A percentile compares a stretch with the other conserved stretches of the same genome.
phyloP scores from a whole-genome alignment of 2,113 vertebrate genomes.

The Echinops telfairi region DNA sequence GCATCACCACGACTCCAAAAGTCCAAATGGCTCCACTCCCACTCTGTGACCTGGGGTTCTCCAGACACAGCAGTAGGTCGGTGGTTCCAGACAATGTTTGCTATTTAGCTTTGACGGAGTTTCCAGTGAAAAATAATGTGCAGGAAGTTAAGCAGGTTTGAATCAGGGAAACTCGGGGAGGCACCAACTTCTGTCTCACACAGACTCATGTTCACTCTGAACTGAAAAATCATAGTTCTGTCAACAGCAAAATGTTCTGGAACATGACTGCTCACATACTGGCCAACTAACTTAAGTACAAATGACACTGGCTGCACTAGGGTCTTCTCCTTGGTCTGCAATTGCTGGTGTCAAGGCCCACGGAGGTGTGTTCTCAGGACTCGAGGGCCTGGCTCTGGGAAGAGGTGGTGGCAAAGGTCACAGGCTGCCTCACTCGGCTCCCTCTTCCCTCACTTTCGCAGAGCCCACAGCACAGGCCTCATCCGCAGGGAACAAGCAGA shows the following conservation, averaged over 20 bases:
- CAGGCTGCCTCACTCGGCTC: background rate
- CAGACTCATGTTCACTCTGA: background rate
- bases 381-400: background rate
- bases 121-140: background rate
- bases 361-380: background rate
- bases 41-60: background rate
- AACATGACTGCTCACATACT: background rate
- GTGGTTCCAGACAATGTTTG: background rate
- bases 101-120: background rate
- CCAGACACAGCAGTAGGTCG: background rate
- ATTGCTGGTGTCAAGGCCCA: background rate
- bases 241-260: background rate
- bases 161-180: background rate
- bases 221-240: background rate
- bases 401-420: background rate
- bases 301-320: background rate
- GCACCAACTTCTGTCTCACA: background rate
- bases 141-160: background rate
- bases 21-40: background rate
- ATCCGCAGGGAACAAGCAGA: background rate
- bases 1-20: background rate
- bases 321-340: background rate
- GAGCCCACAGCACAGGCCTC: conserved; percentile 18
- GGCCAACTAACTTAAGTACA: background rate
- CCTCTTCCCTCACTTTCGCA: background rate